Conservation (phyloP, 2,888 invertebrate genomes). For the Latrodectus elegans region DNA sequence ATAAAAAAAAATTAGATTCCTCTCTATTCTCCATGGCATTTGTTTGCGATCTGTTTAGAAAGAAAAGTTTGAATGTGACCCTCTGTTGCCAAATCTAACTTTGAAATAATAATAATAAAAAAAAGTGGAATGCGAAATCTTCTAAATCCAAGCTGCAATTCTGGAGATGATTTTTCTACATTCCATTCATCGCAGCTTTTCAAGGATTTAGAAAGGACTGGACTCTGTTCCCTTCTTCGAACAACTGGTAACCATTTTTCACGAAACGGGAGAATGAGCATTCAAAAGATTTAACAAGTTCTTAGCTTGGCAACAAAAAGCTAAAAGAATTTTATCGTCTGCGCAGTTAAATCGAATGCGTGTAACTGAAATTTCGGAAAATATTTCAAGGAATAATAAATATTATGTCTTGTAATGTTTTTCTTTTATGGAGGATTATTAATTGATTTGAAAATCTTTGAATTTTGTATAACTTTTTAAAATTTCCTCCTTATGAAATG, state of each 20-base stretch:
- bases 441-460: too few relatives aligned
- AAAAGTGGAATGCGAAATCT: slow-evolving; percentile 16
- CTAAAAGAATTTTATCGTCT: slow-evolving; percentile 16
- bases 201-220: slow-evolving; percentile 24
- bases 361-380: background rate
- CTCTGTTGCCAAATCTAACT: slow-evolving; percentile 23
- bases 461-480: too few relatives aligned
- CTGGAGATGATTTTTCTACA: background rate
- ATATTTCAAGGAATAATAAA: too few relatives aligned
- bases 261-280: slow-evolving; percentile 2
- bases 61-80: slow-evolving; percentile 21
- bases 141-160: slow-evolving; percentile 23
- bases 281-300: slow-evolving; percentile 29
- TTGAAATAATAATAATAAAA: slow-evolving; percentile 26
- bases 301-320: slow-evolving; percentile 17
- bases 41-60: slow-evolving; percentile 44
- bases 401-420: too few relatives aligned
- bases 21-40: slow-evolving; percentile 34
- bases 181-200: slow-evolving; percentile 8
- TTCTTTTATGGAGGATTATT: too few relatives aligned
- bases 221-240: slow-evolving; percentile 12
- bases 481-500: too few relatives aligned
- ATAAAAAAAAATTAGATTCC: slow-evolving; percentile 33
- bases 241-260: slow-evolving; percentile 11
- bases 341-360: slow-evolving; percentile 6